Evolutionary conservation across 92 coral and sea anemone species (phyloP).

Genomic region (Palythoa grandis): DNA sequence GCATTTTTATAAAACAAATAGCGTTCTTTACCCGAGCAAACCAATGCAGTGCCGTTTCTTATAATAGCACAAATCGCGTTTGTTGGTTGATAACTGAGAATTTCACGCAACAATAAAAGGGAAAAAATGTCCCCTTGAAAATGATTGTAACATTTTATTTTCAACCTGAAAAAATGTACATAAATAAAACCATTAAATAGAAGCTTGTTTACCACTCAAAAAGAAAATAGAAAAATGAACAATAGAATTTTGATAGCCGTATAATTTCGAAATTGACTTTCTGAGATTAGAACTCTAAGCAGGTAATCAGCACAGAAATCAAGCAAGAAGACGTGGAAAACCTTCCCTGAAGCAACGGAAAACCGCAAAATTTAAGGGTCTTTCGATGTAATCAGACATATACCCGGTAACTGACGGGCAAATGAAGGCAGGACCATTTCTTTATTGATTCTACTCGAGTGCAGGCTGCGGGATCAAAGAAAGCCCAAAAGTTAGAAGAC

Average conservation of each 20-base stretch:
- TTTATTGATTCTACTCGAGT: not conserved
- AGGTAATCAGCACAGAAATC: not conserved
- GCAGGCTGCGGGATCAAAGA: not conserved
- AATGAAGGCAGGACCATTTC: not conserved
- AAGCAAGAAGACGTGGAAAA: not conserved
- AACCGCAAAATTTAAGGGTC: not conserved
- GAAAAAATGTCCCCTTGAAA: not conserved
- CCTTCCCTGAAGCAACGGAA: constrained; percentile 5
- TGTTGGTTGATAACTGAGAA: too few relatives aligned
- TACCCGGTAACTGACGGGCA: not conserved
- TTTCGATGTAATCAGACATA: constrained; percentile 1
- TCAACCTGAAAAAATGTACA: not conserved
- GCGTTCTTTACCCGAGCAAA: not conserved
- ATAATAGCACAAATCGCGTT: not conserved
- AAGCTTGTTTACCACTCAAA: not conserved
- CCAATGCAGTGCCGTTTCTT: not conserved
- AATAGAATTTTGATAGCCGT: not conserved
- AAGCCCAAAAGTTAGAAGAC: not conserved
- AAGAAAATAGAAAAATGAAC: not conserved
- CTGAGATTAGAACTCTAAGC: not conserved
- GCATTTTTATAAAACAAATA: not conserved
- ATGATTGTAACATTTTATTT: not conserved
- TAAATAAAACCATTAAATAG: not conserved
- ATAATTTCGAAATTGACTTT: not conserved
- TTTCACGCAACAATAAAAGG: not conserved